phyloP scores from a whole-genome alignment of 2,113 vertebrate species.

The Mesoclemmys tuberculata region DNA sequence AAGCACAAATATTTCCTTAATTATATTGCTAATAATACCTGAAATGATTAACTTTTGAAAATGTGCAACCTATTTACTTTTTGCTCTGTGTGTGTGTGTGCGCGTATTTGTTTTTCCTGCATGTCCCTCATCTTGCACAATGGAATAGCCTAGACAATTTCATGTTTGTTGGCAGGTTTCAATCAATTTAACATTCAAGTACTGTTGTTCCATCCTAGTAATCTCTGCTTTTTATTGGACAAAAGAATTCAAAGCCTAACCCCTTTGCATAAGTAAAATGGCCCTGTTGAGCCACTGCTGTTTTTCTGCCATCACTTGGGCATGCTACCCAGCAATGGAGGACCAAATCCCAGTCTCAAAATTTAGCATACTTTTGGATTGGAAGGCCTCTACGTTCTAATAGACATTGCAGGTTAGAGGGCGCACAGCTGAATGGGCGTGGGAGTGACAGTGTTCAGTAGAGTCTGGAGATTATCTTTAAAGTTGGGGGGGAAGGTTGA shows the following conservation, averaged over 20 bases:
- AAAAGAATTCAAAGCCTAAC: background rate
- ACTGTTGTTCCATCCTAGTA: background rate
- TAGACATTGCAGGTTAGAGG: background rate
- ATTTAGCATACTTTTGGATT: background rate
- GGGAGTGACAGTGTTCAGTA: background rate
- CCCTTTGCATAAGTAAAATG: background rate
- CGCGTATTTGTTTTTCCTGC: background rate
- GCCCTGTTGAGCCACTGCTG: background rate
- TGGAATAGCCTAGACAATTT: background rate
- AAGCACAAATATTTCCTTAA: background rate
- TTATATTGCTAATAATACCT: background rate
- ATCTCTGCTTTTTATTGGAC: background rate
- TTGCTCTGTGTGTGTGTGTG: no score
- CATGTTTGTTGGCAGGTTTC: background rate
- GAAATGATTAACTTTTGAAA: background rate
- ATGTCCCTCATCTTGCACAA: background rate
- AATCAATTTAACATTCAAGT: fast-evolving
- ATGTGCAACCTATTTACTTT: background rate
- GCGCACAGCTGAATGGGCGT: background rate
- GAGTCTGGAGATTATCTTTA: background rate
- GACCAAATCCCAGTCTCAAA: background rate
- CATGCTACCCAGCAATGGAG: background rate
- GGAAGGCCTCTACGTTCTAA: background rate
- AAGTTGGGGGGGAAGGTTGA: background rate
- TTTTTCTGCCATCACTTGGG: background rate